Evolutionary conservation across 2,113 vertebrate genomes (phyloP), one percentile per base, ranked within the genome.

Genomic region (Burhinus bistriatus): DNA sequence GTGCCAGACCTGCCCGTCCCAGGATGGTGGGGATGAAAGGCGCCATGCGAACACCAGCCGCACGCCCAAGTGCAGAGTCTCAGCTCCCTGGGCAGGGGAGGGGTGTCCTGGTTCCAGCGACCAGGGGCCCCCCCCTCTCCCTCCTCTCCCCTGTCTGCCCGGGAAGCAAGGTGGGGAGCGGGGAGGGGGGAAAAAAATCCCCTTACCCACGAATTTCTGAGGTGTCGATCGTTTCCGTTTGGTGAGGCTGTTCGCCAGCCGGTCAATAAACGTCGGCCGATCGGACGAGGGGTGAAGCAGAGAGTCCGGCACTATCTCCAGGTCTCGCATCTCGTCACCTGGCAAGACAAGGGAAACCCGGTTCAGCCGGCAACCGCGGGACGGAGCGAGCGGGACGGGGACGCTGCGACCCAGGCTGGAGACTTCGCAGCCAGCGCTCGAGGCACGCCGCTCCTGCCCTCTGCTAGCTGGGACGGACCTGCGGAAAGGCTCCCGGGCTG

Each of bases 171-270:
- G 57, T 9, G 12, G 34, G 58, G 4, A 38, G n/a, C n/a, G n/a
- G 44, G 52, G n/a, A 9, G 32, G 62, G 42, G 57, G 62, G 51
- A 45, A n/a, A 40, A 4, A 12, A 10, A 19, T n/a, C 65, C 82
- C 96, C 98, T 98, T 98, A 99, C 99, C 99, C 95, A 99, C 98
- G 95, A 99, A 99, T 96, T 99, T 99, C 98, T 99, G 99, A 65
- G 99, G 99, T 32, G 99, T 99, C 62, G 99, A 99, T 59, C 99
- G 99, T 96, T 99, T 99, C 95, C 99, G 98, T 95, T 99, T 99
- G 96, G 99, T 99, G 95, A 99, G 98, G 98, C 99, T 99, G 95
- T 98, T 98, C 36, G 98, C 97, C 97, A 99, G 97, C 42, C 99
- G 98, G 95, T 99, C 99, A 30, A 99, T 99, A 89, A 99, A 99